These are phyloP conservation scores for Odobenus rosmarus DNA, from an alignment of 2,113 vertebrate genomes.

Conservation along the genomic window DNA sequence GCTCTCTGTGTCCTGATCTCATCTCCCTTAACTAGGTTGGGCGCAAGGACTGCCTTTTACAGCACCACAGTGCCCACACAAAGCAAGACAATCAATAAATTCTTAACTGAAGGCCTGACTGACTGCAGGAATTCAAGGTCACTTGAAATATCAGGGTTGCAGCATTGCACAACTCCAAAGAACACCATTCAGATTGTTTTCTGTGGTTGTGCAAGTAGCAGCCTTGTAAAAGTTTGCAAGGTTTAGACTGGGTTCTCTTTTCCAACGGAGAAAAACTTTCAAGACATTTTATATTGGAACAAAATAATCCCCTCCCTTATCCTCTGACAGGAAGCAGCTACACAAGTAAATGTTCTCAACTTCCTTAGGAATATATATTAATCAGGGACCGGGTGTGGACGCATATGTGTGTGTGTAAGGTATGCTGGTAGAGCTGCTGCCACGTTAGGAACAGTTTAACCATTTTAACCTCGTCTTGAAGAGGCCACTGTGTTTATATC, in stretches of 20 bases:
- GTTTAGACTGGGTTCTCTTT: background rate
- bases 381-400: background rate
- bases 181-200: conserved; percentile 42
- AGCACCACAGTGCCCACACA: background rate
- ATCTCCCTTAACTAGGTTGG: conserved; percentile 29
- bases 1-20: background rate
- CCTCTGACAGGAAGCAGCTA: background rate
- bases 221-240: background rate
- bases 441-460: background rate
- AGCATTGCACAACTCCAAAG: conserved; percentile 51
- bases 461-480: background rate
- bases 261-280: background rate
- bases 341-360: background rate
- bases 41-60: conserved; percentile 14
- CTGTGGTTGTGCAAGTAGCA: background rate
- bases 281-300: conserved; percentile 12
- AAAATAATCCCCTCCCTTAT: background rate
- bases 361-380: conserved; percentile 36
- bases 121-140: conserved; percentile 66
- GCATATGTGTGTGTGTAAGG: background rate
- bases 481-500: background rate
- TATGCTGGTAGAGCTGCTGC: background rate
- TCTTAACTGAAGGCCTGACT: conserved; percentile 55
- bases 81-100: conserved; percentile 65
- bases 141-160: conserved; percentile 39